phyloP scores from a whole-genome alignment of 2,888 invertebrate genomes.

The Deilephila porcellus region DNA sequence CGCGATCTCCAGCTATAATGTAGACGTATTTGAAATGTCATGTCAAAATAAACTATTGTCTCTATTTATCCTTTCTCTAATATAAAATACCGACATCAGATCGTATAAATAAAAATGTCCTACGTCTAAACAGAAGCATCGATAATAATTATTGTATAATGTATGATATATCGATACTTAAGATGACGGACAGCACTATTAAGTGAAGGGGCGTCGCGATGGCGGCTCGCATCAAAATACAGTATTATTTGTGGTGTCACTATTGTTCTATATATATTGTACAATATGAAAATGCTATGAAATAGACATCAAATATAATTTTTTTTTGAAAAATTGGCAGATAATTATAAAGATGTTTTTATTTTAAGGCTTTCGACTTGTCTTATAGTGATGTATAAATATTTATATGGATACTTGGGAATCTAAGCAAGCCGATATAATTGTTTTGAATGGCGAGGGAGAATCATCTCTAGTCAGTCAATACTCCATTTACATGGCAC shows the following conservation, averaged over 20 bases:
- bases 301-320: background rate
- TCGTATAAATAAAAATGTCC: background rate
- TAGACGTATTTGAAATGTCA: too few relatives aligned
- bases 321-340: too few relatives aligned
- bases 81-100: background rate
- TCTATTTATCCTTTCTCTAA: background rate
- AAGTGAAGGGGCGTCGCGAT: constrained; percentile 18
- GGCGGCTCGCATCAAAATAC: constrained; percentile 27
- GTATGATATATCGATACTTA: constrained; percentile 25
- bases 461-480: too few relatives aligned
- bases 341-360: too few relatives aligned
- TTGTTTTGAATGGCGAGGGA: too few relatives aligned
- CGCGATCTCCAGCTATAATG: background rate
- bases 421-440: too few relatives aligned
- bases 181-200: constrained; percentile 28
- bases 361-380: too few relatives aligned
- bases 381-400: too few relatives aligned
- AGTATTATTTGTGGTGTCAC: constrained; percentile 23
- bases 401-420: too few relatives aligned
- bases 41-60: too few relatives aligned
- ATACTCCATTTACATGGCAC: too few relatives aligned
- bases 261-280: constrained; percentile 5
- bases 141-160: constrained; percentile 18
- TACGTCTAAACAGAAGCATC: background rate
- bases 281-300: background rate